Evolutionary conservation across 2,888 invertebrate genomes (phyloP), one percentile per base, ranked within the genome.

Genomic region (Noctua comes): DNA sequence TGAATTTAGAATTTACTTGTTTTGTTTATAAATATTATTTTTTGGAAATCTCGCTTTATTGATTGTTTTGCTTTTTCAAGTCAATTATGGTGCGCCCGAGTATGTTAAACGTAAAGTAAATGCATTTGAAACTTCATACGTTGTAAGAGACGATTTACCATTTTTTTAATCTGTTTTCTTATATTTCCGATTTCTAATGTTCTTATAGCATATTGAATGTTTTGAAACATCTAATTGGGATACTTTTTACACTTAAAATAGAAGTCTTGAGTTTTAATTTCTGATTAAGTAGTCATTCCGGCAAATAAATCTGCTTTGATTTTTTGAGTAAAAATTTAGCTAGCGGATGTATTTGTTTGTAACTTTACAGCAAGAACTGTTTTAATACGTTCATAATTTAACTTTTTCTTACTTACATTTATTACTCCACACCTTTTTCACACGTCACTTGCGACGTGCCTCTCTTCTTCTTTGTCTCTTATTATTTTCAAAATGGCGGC

Each of bases 71-170:
- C 90, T 91, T 91, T 91, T 95, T 94, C 92, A 92, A 95, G 96
- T 96, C 96, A 96, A 96, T 96, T 96, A 96, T 94, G 95, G 96
- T 96, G 96, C 95, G 94, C 93, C 92, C 93, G 93, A 91, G 91
- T 93, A 93, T 93, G 91, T 87, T 87, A 71, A 77, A 88, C 62
- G 78, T 85, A 83, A 87, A 83, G 27, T 93, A 91, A 92, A 90
- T 88, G 91, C 88, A 90, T 90, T 89, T 88, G 81, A 78, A 78
- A 86, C 85, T 88, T 69, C 80, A 82, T 89, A 82, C 85, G 84
- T 91, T 94, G 93, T 92, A 90, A 90, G 88, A 89, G 84, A 80
- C 77, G 51, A 71, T n/a, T 24, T 11, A 24, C 48, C 65, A 72
- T 76, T 48, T 1, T 73, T 21, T 27, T 2, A 27, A 18, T 27